phyloP scores from a whole-genome alignment of 2,888 invertebrate species.

The Leptinotarsa haldemani region DNA sequence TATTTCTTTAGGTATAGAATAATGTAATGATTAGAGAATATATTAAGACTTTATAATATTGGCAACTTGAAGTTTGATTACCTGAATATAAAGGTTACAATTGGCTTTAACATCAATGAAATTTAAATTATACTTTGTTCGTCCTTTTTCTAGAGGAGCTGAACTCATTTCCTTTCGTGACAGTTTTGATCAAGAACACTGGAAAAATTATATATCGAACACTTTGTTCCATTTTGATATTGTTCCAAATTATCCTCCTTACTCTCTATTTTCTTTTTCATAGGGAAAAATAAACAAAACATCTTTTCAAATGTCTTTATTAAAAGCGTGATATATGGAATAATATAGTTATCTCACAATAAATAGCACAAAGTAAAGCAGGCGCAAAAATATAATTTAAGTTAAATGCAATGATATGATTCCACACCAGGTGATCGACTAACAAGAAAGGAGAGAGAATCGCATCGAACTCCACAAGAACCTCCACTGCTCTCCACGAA shows the following conservation, averaged over 20 bases:
- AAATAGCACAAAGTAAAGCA: conserved; percentile 40
- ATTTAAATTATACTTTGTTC: too few species aligned
- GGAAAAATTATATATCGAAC: too few species aligned
- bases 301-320: conserved; percentile 29
- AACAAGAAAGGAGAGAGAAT: conserved; percentile 12
- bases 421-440: conserved; percentile 10
- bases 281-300: neutral
- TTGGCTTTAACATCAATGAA: too few species aligned
- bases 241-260: neutral
- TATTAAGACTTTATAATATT: too few species aligned
- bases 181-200: too few species aligned
- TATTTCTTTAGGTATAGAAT: too few species aligned
- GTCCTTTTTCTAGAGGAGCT: too few species aligned
- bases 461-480: neutral
- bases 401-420: conserved; percentile 26
- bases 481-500: neutral
- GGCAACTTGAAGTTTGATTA: too few species aligned
- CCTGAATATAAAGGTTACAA: too few species aligned
- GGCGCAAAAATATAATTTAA: conserved; percentile 8
- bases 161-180: too few species aligned
- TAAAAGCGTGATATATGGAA: conserved; percentile 40
- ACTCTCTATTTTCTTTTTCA: neutral
- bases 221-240: too few species aligned
- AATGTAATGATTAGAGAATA: too few species aligned
- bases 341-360: conserved; percentile 34